Conservation (phyloP, 2,113 vertebrate species). For the Tachysurus fulvidraco region DNA sequence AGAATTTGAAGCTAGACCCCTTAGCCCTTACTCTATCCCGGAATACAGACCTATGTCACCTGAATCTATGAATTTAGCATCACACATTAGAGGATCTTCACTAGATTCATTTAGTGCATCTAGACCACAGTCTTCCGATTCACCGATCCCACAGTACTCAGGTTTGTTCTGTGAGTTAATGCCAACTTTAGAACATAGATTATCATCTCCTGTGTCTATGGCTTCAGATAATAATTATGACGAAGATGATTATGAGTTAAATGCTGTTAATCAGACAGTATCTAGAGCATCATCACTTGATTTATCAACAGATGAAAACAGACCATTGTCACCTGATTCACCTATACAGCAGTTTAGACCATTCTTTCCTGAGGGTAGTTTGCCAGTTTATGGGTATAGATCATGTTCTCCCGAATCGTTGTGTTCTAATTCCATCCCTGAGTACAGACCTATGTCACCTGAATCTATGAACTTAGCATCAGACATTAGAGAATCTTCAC, state of each 20-base stretch:
- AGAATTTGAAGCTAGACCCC: constrained; percentile 40
- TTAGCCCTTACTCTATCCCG: constrained; percentile 48
- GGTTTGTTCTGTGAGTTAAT: constrained; percentile 13
- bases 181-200: not conserved
- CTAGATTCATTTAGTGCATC: constrained; percentile 26
- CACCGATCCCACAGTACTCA: constrained; percentile 51
- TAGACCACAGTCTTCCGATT: constrained; percentile 22
- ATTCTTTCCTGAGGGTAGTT: not conserved
- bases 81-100: constrained; percentile 37
- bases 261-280: not conserved
- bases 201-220: constrained; percentile 19
- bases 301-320: constrained; percentile 33
- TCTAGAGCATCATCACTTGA: constrained; percentile 31
- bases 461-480: constrained; percentile 1
- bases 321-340: not conserved
- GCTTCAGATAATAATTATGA: not conserved
- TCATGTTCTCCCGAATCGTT: constrained; percentile 44
- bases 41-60: constrained; percentile 56
- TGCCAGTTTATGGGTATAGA: constrained; percentile 14
- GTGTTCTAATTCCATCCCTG: constrained; percentile 31
- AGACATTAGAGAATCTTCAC: constrained; percentile 41
- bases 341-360: constrained; percentile 1
- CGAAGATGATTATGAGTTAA: constrained; percentile 22
- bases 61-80: constrained; percentile 7
- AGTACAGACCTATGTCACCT: constrained; percentile 52